A percentile compares a stretch with the other conserved stretches of the same genome.
Evolutionary conservation across 1,140 invertebrate species (phyloP).

Genomic region (Subanguina moxae): DNA sequence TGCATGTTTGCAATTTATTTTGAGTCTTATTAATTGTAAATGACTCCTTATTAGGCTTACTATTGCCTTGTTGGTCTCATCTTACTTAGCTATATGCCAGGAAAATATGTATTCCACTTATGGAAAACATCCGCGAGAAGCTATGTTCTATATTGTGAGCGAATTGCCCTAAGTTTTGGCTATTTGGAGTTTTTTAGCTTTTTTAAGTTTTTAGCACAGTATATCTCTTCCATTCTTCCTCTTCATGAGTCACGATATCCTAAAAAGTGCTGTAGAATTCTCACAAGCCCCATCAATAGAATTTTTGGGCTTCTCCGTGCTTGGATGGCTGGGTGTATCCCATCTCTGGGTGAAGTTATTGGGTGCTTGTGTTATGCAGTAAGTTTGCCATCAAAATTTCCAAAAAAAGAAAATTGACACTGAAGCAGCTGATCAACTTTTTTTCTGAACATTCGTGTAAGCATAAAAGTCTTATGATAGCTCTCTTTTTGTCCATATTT

Average conservation of each 20-base stretch:
- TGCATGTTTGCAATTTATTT: conserved; percentile 64
- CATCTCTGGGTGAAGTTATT: conserved; percentile 74
- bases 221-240: conserved; percentile 80
- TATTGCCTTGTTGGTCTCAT: conserved; percentile 83
- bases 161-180: too few relatives aligned
- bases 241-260: conserved; percentile 72
- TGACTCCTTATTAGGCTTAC: too few relatives aligned
- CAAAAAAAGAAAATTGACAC: too few relatives aligned
- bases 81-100: conserved; percentile 92
- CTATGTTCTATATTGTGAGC: conserved; percentile 80
- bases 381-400: conserved; percentile 54
- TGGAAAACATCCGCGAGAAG: conserved; percentile 90
- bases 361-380: conserved; percentile 85
- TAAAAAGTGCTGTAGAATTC: conserved; percentile 66
- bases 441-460: too few relatives aligned
- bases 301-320: conserved; percentile 59
- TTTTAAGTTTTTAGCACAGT: conserved; percentile 66
- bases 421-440: too few relatives aligned
- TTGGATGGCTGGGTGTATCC: conserved; percentile 64
- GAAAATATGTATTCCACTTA: conserved; percentile 78
- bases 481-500: too few relatives aligned
- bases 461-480: too few relatives aligned
- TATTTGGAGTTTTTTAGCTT: conserved; percentile 13
- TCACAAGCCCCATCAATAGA: conserved; percentile 59
- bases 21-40: too few relatives aligned